Percentiles rank a stretch among this genome's conserved stretches.
phyloP scores from a whole-genome alignment of 35 echinoderm and acorn worm genomes.

The Anneissia japonica region DNA sequence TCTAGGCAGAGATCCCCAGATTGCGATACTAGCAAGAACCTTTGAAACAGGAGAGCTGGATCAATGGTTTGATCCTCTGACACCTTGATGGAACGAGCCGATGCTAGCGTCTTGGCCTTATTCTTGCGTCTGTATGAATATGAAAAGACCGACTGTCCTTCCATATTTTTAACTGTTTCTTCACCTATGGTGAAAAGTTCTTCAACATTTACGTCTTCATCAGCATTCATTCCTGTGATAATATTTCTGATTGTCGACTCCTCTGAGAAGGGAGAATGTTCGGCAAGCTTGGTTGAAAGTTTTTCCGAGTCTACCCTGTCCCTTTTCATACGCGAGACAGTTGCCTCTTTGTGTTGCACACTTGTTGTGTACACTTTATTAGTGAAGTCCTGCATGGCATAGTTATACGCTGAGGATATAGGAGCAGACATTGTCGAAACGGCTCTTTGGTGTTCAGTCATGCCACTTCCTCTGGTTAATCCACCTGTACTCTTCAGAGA shows the following conservation, averaged over 20 bases:
- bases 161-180: constrained; percentile 28
- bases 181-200: constrained; percentile 13
- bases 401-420: constrained; percentile 25
- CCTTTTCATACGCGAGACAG: constrained; percentile 12
- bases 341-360: constrained; percentile 48
- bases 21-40: constrained; percentile 30
- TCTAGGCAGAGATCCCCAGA: constrained; percentile 18
- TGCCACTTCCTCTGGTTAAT: constrained; percentile 37
- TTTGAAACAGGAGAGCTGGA: constrained; percentile 33
- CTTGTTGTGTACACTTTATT: constrained; percentile 37
- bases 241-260: constrained; percentile 47
- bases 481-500: constrained; percentile 34
- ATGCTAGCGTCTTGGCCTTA: constrained; percentile 19
- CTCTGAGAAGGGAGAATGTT: constrained; percentile 11
- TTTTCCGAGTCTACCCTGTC: constrained; percentile 15
- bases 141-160: constrained; percentile 16
- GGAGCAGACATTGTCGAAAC: constrained; percentile 34
- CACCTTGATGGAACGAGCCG: background rate
- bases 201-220: constrained; percentile 44
- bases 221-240: constrained; percentile 33
- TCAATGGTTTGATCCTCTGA: constrained; percentile 37
- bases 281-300: constrained; percentile 3
- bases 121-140: constrained; percentile 20
- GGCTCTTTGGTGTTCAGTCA: constrained; percentile 27
- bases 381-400: constrained; percentile 58